These are phyloP conservation scores for Sinocyclocheilus grahami DNA, from an alignment of 2,113 vertebrate genomes.

Conservation along the genomic window DNA sequence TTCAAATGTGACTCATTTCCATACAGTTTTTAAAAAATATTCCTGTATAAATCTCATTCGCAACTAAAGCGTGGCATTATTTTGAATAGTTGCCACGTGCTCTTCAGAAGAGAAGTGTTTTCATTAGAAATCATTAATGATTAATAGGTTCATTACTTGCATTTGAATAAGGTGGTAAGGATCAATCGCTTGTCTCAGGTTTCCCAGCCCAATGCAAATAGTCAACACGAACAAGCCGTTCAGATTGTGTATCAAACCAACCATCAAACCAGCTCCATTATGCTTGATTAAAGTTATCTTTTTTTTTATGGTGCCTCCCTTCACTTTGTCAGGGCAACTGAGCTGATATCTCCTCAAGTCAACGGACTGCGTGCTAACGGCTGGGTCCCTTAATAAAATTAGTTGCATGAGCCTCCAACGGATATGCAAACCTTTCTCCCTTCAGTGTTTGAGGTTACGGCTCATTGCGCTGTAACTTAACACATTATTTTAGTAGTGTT, in stretches of 20 bases:
- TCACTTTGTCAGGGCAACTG: constrained; percentile 39
- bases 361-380: constrained; percentile 22
- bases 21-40: not conserved
- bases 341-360: constrained; percentile 46
- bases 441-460: constrained; percentile 18
- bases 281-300: constrained; percentile 25
- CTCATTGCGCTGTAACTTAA: constrained; percentile 22
- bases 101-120: not conserved
- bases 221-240: constrained; percentile 23
- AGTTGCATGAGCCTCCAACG: constrained; percentile 28
- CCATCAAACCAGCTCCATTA: constrained; percentile 7
- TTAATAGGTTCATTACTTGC: constrained; percentile 26
- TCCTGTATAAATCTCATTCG: not conserved
- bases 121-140: constrained; percentile 39
- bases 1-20: not conserved
- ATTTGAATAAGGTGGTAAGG: constrained; percentile 17
- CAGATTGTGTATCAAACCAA: constrained; percentile 15
- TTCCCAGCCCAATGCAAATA: constrained; percentile 36
- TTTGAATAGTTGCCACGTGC: not conserved
- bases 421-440: constrained; percentile 42
- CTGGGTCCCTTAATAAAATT: constrained; percentile 38
- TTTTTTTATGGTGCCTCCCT: constrained; percentile 13
- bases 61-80: not conserved
- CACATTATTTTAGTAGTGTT: constrained; percentile 41
- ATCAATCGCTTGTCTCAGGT: not conserved